A percentile compares a stretch with the other conserved stretches of the same genome.
Conservation (phyloP, 2,888 invertebrate species). For the Pristionchus arcanus region DNA sequence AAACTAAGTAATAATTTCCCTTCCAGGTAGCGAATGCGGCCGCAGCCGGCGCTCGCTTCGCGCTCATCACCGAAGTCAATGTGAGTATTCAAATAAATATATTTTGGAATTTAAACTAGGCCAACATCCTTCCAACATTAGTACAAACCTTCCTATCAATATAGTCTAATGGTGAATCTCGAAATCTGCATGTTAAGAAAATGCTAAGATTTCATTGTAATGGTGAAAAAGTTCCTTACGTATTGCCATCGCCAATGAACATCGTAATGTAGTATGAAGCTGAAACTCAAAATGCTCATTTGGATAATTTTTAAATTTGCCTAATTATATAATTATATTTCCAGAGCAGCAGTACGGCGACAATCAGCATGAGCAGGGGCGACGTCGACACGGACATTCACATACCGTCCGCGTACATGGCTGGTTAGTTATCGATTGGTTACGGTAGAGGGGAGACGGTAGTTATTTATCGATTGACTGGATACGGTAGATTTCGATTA, state of each 20-base stretch:
- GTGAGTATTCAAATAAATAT: neutral
- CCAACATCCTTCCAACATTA: no score
- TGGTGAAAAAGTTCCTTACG: neutral
- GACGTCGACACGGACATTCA: neutral
- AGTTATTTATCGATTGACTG: neutral
- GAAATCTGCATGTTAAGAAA: no score
- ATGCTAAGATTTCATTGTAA: no score
- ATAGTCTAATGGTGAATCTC: no score
- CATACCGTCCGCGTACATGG: conserved; percentile 18
- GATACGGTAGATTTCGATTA: no score
- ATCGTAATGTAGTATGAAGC: neutral
- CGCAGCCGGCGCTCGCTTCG: conserved; percentile 17
- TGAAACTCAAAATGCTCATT: neutral
- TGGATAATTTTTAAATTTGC: neutral
- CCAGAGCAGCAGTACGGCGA: conserved; percentile 36
- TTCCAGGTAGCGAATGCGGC: neutral
- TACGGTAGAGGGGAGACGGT: neutral
- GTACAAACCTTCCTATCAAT: no score
- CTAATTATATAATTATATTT: neutral
- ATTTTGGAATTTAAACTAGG: no score
- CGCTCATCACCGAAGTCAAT: conserved; percentile 28
- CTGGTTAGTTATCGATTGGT: neutral
- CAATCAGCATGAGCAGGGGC: conserved; percentile 31
- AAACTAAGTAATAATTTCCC: no score
- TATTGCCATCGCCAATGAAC: neutral